Conservation (phyloP, 2,888 invertebrate genomes). For the Folsomia candida region DNA sequence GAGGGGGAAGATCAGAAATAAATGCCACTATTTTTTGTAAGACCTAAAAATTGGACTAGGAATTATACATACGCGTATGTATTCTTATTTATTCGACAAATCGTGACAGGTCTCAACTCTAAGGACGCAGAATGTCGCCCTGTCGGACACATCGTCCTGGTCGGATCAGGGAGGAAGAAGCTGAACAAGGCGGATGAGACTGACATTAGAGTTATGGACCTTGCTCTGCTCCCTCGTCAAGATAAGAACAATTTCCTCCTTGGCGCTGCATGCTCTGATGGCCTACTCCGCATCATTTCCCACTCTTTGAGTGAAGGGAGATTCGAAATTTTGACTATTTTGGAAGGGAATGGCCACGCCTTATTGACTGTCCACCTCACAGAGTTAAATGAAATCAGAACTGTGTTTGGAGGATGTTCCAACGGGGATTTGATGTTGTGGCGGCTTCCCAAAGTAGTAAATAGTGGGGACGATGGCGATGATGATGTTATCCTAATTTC, state of each 20-base stretch:
- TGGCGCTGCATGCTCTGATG: constrained; percentile 33
- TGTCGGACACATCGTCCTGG: background rate
- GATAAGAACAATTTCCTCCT: background rate
- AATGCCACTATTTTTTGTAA: constrained; percentile 28
- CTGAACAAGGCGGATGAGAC: background rate
- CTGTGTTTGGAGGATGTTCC: constrained; percentile 29
- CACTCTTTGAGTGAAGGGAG: constrained; percentile 17
- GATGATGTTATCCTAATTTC: background rate
- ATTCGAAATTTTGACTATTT: constrained; percentile 22
- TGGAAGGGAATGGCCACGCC: constrained; percentile 33
- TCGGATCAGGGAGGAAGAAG: background rate
- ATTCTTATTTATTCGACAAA: too few species aligned
- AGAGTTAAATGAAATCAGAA: background rate
- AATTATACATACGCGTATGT: too few species aligned
- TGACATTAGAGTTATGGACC: constrained; percentile 40
- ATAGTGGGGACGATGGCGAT: background rate
- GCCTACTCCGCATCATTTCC: constrained; percentile 29
- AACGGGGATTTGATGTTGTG: constrained; percentile 30
- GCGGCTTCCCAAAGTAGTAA: background rate
- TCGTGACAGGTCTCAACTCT: background rate
- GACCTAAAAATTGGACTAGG: too few species aligned
- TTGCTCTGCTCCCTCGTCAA: constrained; percentile 7
- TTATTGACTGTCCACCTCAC: constrained; percentile 28
- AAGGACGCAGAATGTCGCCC: background rate
- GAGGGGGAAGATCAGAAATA: constrained; percentile 36